These are phyloP conservation scores for Melipona quadrifasciata DNA, from an alignment of 1,140 invertebrate genomes.

Conservation along the genomic window DNA sequence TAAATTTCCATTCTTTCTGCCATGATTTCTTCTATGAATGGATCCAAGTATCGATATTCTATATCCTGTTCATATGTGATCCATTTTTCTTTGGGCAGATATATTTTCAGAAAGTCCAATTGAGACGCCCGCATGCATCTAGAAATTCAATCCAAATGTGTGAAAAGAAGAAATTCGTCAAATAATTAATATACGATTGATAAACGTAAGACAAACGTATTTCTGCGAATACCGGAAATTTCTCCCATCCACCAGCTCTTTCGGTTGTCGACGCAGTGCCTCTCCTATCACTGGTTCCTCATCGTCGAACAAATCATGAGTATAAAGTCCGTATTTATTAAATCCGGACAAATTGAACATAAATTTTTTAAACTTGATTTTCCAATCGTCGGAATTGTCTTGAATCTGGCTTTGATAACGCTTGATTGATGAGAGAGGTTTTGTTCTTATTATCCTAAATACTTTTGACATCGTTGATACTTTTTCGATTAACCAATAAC, in stretches of 20 bases:
- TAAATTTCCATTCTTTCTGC: constrained; percentile 52
- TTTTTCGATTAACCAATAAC: too few species aligned
- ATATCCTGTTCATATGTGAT: constrained; percentile 61
- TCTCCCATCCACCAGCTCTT: constrained; percentile 52
- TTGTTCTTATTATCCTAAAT: background rate
- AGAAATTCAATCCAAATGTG: constrained; percentile 27
- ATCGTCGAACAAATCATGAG: constrained; percentile 21
- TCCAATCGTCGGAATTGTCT: background rate
- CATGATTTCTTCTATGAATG: constrained; percentile 48
- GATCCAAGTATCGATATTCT: constrained; percentile 51
- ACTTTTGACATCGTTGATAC: constrained; percentile 18
- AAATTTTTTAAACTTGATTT: background rate
- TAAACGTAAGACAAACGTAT: background rate
- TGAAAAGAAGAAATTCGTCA: constrained; percentile 13
- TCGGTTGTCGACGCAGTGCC: constrained; percentile 51
- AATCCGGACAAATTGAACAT: constrained; percentile 39
- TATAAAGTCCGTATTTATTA: constrained; percentile 56
- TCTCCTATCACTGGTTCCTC: background rate
- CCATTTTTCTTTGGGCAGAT: constrained; percentile 61
- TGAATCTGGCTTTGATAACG: background rate
- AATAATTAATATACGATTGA: background rate
- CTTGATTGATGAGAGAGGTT: background rate
- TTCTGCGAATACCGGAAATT: constrained; percentile 56
- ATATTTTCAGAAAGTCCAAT: constrained; percentile 44
- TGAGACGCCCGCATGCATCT: constrained; percentile 55